A percentile compares a stretch with the other conserved stretches of the same genome.
Evolutionary conservation across 2,113 vertebrate genomes (phyloP).

Genomic region (human (Homo sapiens)): GRCh38 chr2:130719501-130720000

Average conservation of each 20-base stretch:
- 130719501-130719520: background rate
- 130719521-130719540: background rate
- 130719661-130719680: too few relatives aligned
- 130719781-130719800: slow-evolving; percentile 20
- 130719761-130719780: slow-evolving; percentile 53
- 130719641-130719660: background rate
- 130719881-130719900: slow-evolving; percentile 22
- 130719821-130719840: background rate
- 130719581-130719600: background rate
- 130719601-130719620: background rate
- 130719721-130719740: slow-evolving; percentile 70
- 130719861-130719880: background rate
- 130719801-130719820: slow-evolving; percentile 10
- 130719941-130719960: too few relatives aligned
- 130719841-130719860: slow-evolving; percentile 37
- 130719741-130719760: slow-evolving; percentile 70
- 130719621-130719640: background rate
- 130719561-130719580: background rate
- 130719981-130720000: too few relatives aligned
- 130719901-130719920: background rate
- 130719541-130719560: background rate
- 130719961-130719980: too few relatives aligned
- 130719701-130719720: slow-evolving; percentile 73
- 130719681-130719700: slow-evolving; percentile 59
- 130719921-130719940: background rate